Evolutionary conservation across 2,797 vertebrate genomes (phyloP).

Genomic region (Enteromius anoplus): DNA sequence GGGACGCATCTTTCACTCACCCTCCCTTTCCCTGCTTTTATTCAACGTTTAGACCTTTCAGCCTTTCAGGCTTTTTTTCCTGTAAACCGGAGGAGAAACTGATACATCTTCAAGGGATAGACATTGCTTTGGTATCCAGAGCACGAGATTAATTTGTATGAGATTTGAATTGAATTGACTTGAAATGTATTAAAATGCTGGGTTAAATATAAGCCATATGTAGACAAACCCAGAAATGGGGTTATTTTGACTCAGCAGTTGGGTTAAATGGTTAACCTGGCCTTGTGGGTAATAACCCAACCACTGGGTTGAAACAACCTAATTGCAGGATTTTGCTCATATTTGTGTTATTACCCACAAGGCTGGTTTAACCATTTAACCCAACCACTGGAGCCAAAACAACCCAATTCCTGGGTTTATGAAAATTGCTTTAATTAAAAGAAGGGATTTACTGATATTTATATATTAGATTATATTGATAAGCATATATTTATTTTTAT

Average conservation of each 20-base stretch:
- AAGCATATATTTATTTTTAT: neutral
- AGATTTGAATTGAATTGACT: too few relatives aligned
- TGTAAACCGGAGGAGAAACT: conserved; percentile 52
- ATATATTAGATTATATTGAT: neutral
- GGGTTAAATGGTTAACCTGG: too few relatives aligned
- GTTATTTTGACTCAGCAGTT: too few relatives aligned
- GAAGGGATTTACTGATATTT: neutral
- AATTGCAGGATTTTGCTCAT: too few relatives aligned
- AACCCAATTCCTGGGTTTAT: neutral
- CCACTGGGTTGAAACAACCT: too few relatives aligned
- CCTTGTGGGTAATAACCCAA: too few relatives aligned
- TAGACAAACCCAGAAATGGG: too few relatives aligned
- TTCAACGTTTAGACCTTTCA: conserved; percentile 33
- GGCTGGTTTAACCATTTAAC: too few relatives aligned
- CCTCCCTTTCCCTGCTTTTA: conserved; percentile 30
- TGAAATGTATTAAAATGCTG: too few relatives aligned
- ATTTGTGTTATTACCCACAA: too few relatives aligned
- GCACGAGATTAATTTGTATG: neutral
- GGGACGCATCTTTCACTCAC: conserved; percentile 33
- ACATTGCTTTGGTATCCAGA: conserved; percentile 46
- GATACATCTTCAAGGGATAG: conserved; percentile 46
- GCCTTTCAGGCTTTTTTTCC: conserved; percentile 17
- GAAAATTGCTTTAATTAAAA: neutral
- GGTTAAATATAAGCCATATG: too few relatives aligned
- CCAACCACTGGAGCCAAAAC: too few relatives aligned